These are phyloP conservation scores for Acanthosoma haemorrhoidale DNA, from an alignment of 2,888 invertebrate species.

Conservation along the genomic window DNA sequence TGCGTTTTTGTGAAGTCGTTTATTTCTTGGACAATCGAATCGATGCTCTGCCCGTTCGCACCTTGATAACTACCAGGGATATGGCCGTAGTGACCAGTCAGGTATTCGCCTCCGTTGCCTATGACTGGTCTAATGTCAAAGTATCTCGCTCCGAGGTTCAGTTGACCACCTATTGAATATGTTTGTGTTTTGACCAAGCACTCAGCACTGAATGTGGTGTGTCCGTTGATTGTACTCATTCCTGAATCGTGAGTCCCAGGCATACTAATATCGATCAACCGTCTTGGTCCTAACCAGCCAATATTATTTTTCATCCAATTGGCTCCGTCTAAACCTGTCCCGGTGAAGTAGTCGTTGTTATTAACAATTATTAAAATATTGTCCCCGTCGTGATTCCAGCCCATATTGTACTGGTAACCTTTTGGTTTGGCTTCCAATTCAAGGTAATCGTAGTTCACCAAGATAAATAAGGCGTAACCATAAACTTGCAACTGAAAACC, in stretches of 20 bases:
- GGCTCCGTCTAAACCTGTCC: background rate
- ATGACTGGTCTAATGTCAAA: background rate
- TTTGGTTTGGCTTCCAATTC: background rate
- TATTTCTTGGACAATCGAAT: background rate
- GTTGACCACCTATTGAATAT: background rate
- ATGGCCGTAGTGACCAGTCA: background rate
- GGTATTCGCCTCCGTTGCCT: background rate
- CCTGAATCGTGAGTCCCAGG: background rate
- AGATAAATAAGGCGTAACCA: background rate
- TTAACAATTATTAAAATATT: background rate
- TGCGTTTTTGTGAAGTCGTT: background rate
- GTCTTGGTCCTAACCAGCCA: background rate
- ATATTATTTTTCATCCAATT: slow-evolving; percentile 6
- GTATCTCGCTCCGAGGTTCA: background rate
- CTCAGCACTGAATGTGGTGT: background rate
- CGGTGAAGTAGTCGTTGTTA: background rate
- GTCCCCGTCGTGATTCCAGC: background rate
- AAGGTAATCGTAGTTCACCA: background rate
- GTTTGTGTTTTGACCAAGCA: background rate
- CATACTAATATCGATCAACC: background rate
- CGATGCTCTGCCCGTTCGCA: background rate
- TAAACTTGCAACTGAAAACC: background rate
- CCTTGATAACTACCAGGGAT: background rate
- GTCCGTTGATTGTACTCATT: background rate
- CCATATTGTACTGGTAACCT: background rate